Conservation (phyloP, 2,113 vertebrate species). For the Antigone vipio region DNA sequence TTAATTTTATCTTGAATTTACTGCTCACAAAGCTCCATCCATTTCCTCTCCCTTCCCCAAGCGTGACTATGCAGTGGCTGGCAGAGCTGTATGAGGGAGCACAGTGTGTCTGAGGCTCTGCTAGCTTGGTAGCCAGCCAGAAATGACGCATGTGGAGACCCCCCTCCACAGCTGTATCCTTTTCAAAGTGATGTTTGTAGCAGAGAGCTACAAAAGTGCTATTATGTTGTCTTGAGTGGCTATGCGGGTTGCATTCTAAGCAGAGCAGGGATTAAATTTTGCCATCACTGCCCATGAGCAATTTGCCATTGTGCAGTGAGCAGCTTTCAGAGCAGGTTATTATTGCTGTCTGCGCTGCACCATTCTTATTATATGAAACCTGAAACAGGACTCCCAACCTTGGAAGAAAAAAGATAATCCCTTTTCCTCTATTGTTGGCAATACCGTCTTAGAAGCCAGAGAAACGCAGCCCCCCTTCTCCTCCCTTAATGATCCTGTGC, state of each 20-base stretch:
- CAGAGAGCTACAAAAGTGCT: conserved; percentile 63
- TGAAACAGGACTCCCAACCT: conserved; percentile 41
- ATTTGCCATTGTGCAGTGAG: conserved; percentile 46
- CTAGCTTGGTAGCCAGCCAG: conserved; percentile 45
- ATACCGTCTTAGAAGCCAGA: background rate
- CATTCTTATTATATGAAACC: conserved; percentile 37
- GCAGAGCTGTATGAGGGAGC: conserved; percentile 9
- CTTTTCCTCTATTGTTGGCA: conserved; percentile 28
- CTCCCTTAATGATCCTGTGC: background rate
- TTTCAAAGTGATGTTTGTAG: conserved; percentile 63
- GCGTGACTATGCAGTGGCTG: background rate
- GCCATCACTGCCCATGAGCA: conserved; percentile 63
- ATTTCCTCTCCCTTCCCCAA: background rate
- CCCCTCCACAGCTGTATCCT: conserved; percentile 63
- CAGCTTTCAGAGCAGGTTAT: conserved; percentile 49
- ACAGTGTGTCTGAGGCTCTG: background rate
- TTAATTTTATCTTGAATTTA: background rate
- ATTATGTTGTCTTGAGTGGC: conserved; percentile 68
- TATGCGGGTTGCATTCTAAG: conserved; percentile 57
- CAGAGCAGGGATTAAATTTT: conserved; percentile 62
- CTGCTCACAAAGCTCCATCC: background rate
- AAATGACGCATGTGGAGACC: conserved; percentile 53
- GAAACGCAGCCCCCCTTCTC: background rate
- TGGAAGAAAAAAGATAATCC: conserved; percentile 32
- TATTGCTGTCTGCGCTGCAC: conserved; percentile 36